Percentiles rank a stretch among this genome's conserved stretches.
Conservation (phyloP, 2,888 invertebrate genomes). For the Seladonia tumulorum region DNA sequence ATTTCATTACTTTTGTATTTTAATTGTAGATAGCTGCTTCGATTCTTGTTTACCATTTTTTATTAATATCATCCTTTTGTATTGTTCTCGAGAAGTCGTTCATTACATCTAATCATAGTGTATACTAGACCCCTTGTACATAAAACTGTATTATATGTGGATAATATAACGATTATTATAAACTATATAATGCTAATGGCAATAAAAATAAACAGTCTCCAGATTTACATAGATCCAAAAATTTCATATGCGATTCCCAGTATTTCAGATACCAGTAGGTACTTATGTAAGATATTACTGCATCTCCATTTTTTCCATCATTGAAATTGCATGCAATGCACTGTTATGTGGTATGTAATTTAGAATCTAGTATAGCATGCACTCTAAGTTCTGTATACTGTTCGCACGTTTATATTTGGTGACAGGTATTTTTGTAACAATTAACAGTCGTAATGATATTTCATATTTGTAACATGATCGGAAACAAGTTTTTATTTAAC, state of each 20-base stretch:
- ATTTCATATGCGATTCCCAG: constrained; percentile 62
- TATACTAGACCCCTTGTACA: constrained; percentile 81
- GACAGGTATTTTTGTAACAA: not conserved
- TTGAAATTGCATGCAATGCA: not conserved
- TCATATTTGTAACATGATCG: not conserved
- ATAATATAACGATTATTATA: constrained; percentile 81
- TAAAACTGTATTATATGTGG: constrained; percentile 84
- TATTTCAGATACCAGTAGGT: constrained; percentile 51
- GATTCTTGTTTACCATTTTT: constrained; percentile 69
- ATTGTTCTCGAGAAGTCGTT: constrained; percentile 68
- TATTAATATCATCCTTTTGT: constrained; percentile 68
- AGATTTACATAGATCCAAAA: constrained; percentile 73
- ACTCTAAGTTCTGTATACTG: constrained; percentile 15
- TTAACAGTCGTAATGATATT: not conserved
- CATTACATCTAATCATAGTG: constrained; percentile 76
- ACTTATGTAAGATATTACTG: constrained; percentile 23
- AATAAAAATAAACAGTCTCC: constrained; percentile 81
- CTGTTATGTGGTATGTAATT: not conserved
- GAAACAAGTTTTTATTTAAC: not conserved
- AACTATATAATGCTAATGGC: constrained; percentile 79
- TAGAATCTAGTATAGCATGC: not conserved
- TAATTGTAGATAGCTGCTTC: constrained; percentile 68
- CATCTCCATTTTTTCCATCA: constrained; percentile 13
- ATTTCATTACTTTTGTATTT: constrained; percentile 72
- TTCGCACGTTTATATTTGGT: not conserved